Percentiles rank a stretch among this genome's conserved stretches.
Conservation (phyloP, 2,113 vertebrate species). For the Gallinago jamesoni region DNA sequence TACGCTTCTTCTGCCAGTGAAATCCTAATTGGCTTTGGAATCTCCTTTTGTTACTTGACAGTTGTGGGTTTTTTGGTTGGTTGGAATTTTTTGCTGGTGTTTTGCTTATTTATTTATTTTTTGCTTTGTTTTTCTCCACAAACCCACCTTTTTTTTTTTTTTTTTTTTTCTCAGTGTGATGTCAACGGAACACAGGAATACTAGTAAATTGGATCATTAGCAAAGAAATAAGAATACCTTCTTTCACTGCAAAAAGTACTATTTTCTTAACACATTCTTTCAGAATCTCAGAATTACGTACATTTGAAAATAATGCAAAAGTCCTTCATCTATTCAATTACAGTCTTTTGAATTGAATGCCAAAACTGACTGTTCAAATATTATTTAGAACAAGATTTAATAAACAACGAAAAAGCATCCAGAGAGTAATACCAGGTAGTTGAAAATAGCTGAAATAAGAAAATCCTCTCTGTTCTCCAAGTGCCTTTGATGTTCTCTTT, state of each 20-base stretch:
- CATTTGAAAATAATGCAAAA: neutral
- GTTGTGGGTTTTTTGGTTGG: accelerated
- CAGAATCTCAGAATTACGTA: neutral
- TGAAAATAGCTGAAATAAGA: neutral
- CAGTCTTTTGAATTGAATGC: neutral
- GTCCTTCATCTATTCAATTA: neutral
- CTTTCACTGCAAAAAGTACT: neutral
- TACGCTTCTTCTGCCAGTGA: neutral
- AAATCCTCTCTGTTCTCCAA: neutral
- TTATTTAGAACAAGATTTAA: neutral
- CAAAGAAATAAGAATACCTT: neutral
- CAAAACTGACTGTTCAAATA: neutral
- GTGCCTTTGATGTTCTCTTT: neutral
- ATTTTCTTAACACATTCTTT: neutral
- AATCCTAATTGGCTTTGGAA: neutral
- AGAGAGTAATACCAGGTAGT: neutral
- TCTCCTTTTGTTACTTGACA: neutral
- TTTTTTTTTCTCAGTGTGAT: neutral
- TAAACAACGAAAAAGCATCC: neutral
- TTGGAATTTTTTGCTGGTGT: neutral
- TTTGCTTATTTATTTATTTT: neutral
- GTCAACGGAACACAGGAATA: neutral
- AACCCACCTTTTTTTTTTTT: neutral
- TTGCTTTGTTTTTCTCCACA: neutral
- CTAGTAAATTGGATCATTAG: neutral